Evolutionary conservation across 2,113 vertebrate genomes (phyloP), one percentile per base, ranked within the genome.

Genomic region (Cyrtonyx montezumae): DNA sequence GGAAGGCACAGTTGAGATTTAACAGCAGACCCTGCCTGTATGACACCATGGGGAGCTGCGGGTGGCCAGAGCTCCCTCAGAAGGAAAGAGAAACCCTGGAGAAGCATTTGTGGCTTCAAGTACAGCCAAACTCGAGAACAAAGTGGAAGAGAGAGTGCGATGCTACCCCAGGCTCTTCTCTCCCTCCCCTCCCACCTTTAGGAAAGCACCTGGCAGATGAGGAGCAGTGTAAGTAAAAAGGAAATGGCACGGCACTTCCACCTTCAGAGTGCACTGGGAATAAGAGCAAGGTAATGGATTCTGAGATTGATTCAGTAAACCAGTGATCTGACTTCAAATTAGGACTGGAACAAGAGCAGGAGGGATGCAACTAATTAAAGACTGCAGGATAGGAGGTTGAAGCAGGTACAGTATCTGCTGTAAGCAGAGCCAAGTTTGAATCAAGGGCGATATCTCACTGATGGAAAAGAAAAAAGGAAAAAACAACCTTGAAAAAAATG

Each of bases 291-390:
- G 40, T 90, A 91, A 92, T 91, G 22, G 91, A 89, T 91, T 96
- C 82, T 82, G 61, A 59, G 95, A 93, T 58, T 94, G 90, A 92
- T 91, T 95, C 71, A 82, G 81, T 74, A 94, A 95, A 95, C n/a
- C 22, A 62, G 79, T 63, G 69, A 95, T 71, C 51, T 82, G 79
- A 93, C 73, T 95, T 95, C 95, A 95, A 95, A 96, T 95, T 93
- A 96, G 95, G 79, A 90, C 86, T 84, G 80, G 43, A 94, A 89
- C 30, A 79, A 22, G 62, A 94, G 95, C 34, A 96, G 69, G 94
- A 96, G 94, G 62, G 58, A 56, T 70, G 65, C 20, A 90, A 74
- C 53, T 96, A 95, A 96, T 89, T 95, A 96, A 91, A 88, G 80
- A 84, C 87, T 3, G 14, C 7, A 43, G 85, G 51, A 87, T 17